Percentiles rank a stretch among this genome's conserved stretches.
phyloP scores from a whole-genome alignment of 2,888 invertebrate species.

The Andrena dorsata region DNA sequence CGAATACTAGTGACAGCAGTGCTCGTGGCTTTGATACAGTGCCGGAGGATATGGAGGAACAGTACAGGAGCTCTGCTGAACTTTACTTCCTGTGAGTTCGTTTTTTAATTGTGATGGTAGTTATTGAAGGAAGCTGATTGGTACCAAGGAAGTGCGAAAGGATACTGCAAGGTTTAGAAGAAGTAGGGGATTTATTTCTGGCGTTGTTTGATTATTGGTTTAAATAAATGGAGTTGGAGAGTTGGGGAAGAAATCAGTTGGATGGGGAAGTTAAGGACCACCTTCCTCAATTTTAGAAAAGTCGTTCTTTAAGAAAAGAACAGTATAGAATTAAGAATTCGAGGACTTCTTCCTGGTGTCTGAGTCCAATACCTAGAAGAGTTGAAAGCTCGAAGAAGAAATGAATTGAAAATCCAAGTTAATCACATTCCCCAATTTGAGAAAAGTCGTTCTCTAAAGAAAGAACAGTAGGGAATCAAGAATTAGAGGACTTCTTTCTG shows the following conservation, averaged over 20 bases:
- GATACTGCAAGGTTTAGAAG: background rate
- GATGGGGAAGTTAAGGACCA: no score
- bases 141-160: no score
- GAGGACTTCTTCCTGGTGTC: background rate
- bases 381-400: background rate
- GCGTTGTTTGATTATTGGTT: background rate
- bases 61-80: conserved; percentile 79
- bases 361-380: background rate
- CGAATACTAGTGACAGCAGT: background rate
- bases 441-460: no score
- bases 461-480: background rate
- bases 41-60: background rate
- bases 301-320: no score
- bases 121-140: no score
- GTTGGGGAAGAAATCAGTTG: background rate
- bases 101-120: background rate
- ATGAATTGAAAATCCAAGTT: background rate
- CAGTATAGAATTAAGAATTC: background rate
- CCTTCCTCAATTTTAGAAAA: background rate
- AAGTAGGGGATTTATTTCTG: background rate
- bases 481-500: background rate
- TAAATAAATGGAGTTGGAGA: background rate
- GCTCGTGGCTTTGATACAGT: conserved; percentile 6
- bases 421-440: background rate
- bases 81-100: conserved; percentile 79